These are phyloP conservation scores for Schizaphis graminum DNA, from an alignment of 2,888 invertebrate species.

Conservation along the genomic window DNA sequence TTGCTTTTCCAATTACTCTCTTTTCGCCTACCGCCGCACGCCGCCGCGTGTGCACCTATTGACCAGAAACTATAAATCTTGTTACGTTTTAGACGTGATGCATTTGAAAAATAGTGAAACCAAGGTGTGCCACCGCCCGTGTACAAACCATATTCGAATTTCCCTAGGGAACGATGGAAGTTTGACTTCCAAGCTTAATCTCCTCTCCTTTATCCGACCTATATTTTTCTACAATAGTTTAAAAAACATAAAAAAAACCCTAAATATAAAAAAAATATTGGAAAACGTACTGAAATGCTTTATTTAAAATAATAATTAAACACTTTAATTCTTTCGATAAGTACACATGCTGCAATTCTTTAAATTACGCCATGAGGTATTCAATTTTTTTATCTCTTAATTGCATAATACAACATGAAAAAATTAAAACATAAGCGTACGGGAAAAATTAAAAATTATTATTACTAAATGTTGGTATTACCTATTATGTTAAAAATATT, in stretches of 20 bases:
- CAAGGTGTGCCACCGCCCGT: slow-evolving; percentile 8
- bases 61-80: slow-evolving; percentile 62
- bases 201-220: not conserved
- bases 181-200: slow-evolving; percentile 52
- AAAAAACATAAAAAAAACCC: not conserved
- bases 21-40: slow-evolving; percentile 23
- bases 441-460: not conserved
- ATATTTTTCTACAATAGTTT: not conserved
- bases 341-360: not conserved
- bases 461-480: not conserved
- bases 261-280: not conserved
- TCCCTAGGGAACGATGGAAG: slow-evolving; percentile 60
- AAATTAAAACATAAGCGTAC: not conserved
- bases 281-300: not conserved
- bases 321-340: not conserved
- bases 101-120: slow-evolving; percentile 59
- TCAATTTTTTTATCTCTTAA: not conserved
- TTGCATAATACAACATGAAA: not conserved
- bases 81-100: slow-evolving; percentile 60
- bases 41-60: slow-evolving; percentile 35
- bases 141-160: slow-evolving; percentile 58
- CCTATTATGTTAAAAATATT: not conserved
- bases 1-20: slow-evolving; percentile 58
- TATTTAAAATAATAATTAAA: not conserved
- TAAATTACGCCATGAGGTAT: not conserved